Evolutionary conservation across 2,797 vertebrate genomes (phyloP), one percentile per base, ranked within the genome.

Genomic region (Morelia viridis): DNA sequence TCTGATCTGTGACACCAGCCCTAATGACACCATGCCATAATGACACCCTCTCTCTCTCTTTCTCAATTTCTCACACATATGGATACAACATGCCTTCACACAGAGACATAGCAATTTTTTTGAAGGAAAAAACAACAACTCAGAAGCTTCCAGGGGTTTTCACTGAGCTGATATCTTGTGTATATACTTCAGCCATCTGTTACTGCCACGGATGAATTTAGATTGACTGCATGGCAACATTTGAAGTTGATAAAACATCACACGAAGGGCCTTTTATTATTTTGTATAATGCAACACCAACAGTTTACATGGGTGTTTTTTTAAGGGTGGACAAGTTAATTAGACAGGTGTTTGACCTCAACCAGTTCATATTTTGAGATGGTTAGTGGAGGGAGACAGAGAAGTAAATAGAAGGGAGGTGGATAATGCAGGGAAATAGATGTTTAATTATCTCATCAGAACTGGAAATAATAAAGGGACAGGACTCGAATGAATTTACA

Each of bases 401-500:
- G 11, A 46, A 41, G 17, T 15, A n/a, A 46, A 56, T 1, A 71
- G n/a, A 35, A 15, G 19, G 22, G 53, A 31, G 31, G 24, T 5
- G 26, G 26, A 76, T 9, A 68, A 76, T n/a, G 35, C 80, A 7
- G 46, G 65, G 68, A 41, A 56, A 91, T 7, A 11, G 64, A 94
- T 93, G 93, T 93, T 68, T 62, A 95, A 93, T 83, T 68, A 93
- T 96, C 91, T 96, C 91, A 53, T 96, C 92, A 91, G 92, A 95
- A 96, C 94, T 87, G 95, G 94, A 96, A 95, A 94, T 26, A 95
- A 94, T 71, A 94, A 94, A 95, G 89, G 92, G 93, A 95, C 97
- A 92, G 90, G 90, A 95, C 90, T 96, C 93, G 91, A 80, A 94
- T 96, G 62, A 92, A 95, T 96, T 97, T 97, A 93, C 60, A 93